These are phyloP conservation scores for Pangasius mekongensis DNA, from an alignment of 2,797 vertebrate species.

Conservation along the genomic window DNA sequence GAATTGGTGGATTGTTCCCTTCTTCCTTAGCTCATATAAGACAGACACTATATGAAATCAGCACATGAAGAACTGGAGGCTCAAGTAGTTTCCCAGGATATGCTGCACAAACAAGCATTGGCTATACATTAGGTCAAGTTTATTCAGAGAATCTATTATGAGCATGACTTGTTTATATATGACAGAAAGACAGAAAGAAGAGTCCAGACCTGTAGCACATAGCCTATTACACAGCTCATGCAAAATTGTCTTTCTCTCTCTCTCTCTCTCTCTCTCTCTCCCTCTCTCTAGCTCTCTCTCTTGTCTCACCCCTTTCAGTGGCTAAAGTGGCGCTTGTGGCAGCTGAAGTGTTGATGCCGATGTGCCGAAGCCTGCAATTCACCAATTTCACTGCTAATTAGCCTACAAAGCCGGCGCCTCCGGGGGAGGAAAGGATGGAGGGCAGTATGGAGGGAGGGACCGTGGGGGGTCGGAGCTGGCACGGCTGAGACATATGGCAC, in stretches of 20 bases:
- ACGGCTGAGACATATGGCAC: constrained; percentile 78
- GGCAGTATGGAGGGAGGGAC: constrained; percentile 55
- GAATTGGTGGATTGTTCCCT: too few relatives aligned
- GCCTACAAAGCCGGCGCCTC: constrained; percentile 79
- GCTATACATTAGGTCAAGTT: neutral
- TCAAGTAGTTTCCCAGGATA: neutral
- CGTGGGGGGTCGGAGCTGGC: constrained; percentile 72
- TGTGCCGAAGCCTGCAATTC: constrained; percentile 82
- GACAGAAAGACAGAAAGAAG: neutral
- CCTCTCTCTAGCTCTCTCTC: constrained; percentile 54
- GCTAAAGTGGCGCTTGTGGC: constrained; percentile 81
- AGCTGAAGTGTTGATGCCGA: constrained; percentile 79
- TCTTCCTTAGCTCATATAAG: neutral
- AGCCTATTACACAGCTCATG: constrained; percentile 5
- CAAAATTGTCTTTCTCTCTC: constrained; percentile 16
- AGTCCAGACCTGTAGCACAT: constrained; percentile 7
- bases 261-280: constrained; percentile 49
- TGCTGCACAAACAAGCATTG: neutral
- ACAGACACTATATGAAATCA: neutral
- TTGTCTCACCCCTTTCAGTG: constrained; percentile 73
- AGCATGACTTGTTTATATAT: neutral
- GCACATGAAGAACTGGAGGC: constrained; percentile 12
- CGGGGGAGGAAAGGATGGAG: constrained; percentile 69
- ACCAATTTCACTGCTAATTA: constrained; percentile 85
- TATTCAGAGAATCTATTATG: neutral